Base-by-base conservation (phyloP, 2,797 vertebrate species). In the Enteromius unitaeniatus region DNA sequence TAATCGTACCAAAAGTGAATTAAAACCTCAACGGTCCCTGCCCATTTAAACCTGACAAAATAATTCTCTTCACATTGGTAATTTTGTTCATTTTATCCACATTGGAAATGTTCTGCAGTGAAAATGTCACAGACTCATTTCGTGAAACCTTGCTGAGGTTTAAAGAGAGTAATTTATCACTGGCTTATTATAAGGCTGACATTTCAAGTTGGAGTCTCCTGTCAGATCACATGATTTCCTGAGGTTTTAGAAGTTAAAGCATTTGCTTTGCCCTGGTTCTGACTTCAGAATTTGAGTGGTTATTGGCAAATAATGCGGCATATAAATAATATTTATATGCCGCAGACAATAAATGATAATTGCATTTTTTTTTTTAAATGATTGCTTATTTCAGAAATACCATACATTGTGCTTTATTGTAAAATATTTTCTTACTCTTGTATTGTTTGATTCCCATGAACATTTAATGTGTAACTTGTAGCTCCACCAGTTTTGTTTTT, bases 121-220 rank as follows among this genome's bases (percentile, higher is more conserved):
- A 62, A 34, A 47, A 68, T 40, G 6, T 68, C 21, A 62, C 23
- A 47, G 15, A n/a, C 58, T 64, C 1, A 23, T 37, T 51, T 79
- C 7, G n/a, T 49, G 37, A 34, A 68, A 69, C 84, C 55, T 45
- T 60, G 26, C 58, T 26, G 58, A 26, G 58, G 23, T 62, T 62
- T 62, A 62, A 40, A 65, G n/a, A 73, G 37, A 8, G 58, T 86
- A 77, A 68, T 87, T 86, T 40, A 76, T 21, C 84, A 40, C 74
- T 81, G 37, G 74, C 86, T 87, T 87, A 88, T 87, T 91, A 86
- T 90, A 89, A 82, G 86, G 68, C 42, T 45, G 91, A 89, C 75
- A 85, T 92, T 90, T 89, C 19, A 47, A 80, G 58, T 85, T 73
- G 69, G 81, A 74, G 55, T 81, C 37, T 31, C 47, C 83, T 72